Evolutionary conservation across 2,888 invertebrate genomes (phyloP).

Genomic region (Morpho helenor): DNA sequence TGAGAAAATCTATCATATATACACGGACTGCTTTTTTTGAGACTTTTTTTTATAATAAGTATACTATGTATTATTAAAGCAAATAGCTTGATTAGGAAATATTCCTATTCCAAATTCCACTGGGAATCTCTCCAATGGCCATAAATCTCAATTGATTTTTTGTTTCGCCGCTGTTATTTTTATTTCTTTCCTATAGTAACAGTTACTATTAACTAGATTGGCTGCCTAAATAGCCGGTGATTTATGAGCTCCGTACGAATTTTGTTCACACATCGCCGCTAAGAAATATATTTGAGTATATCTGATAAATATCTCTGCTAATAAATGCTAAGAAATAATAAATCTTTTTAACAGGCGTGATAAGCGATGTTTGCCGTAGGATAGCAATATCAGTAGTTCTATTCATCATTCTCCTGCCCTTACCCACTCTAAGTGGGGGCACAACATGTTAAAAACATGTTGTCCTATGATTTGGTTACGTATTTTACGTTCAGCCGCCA

Average conservation of each 20-base stretch:
- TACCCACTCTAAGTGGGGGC: too few species aligned
- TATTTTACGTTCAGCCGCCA: too few species aligned
- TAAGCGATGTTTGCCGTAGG: conserved; percentile 31
- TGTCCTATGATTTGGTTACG: too few species aligned
- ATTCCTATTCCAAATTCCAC: not conserved
- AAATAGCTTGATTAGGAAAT: too few species aligned
- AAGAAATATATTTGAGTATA: conserved; percentile 64
- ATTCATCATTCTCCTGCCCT: too few species aligned
- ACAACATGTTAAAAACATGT: too few species aligned
- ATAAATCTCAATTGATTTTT: not conserved
- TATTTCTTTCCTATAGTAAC: conserved; percentile 10
- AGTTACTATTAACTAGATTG: conserved; percentile 42
- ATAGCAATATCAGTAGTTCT: conserved; percentile 7
- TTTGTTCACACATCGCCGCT: conserved; percentile 44
- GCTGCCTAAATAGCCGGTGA: conserved; percentile 39
- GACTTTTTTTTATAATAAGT: too few species aligned
- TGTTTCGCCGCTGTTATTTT: conserved; percentile 6
- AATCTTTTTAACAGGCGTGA: conserved; percentile 54
- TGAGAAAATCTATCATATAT: too few species aligned
- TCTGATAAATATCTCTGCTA: conserved; percentile 71
- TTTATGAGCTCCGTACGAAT: conserved; percentile 41
- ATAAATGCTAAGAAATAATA: conserved; percentile 68
- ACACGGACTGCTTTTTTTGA: too few species aligned
- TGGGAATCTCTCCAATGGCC: not conserved
- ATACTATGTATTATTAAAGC: too few species aligned